Evolutionary conservation across 2,888 invertebrate genomes (phyloP).

Genomic region (Phragmatobia fuliginosa): DNA sequence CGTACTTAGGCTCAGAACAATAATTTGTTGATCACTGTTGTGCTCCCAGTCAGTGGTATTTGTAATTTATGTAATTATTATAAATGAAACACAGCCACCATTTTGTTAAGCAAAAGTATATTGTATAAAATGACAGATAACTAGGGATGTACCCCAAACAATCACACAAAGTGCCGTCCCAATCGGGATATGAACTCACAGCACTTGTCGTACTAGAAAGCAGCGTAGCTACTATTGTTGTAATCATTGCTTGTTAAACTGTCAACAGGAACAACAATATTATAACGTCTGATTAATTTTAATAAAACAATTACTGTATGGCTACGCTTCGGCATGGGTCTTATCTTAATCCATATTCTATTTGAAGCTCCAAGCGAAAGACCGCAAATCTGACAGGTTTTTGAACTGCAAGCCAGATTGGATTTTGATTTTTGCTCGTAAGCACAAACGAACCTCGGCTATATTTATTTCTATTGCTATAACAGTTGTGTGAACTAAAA

Average conservation of each 20-base stretch:
- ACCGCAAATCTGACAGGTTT: slow-evolving; percentile 10
- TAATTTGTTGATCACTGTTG: too few relatives aligned
- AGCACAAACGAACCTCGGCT: slow-evolving; percentile 34
- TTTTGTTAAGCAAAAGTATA: too few relatives aligned
- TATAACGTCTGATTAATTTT: slow-evolving; percentile 26
- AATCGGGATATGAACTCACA: too few relatives aligned
- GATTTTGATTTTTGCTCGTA: slow-evolving; percentile 27
- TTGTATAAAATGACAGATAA: too few relatives aligned
- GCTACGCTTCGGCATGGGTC: slow-evolving; percentile 41
- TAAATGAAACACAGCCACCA: too few relatives aligned
- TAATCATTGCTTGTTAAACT: neutral
- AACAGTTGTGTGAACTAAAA: neutral
- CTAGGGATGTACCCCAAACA: too few relatives aligned
- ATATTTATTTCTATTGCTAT: too few relatives aligned
- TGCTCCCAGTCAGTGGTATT: too few relatives aligned
- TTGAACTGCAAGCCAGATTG: slow-evolving; percentile 36
- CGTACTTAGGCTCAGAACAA: too few relatives aligned
- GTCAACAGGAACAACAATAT: neutral
- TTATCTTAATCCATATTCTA: slow-evolving; percentile 44
- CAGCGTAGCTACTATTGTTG: neutral
- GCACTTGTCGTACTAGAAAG: too few relatives aligned
- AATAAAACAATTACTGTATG: slow-evolving; percentile 44
- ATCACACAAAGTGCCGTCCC: too few relatives aligned
- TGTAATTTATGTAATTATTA: too few relatives aligned
- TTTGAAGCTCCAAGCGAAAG: slow-evolving; percentile 18